A percentile compares a stretch with the other conserved stretches of the same genome.
phyloP scores from a whole-genome alignment of 2,113 vertebrate genomes.

The Theristicus caerulescens region DNA sequence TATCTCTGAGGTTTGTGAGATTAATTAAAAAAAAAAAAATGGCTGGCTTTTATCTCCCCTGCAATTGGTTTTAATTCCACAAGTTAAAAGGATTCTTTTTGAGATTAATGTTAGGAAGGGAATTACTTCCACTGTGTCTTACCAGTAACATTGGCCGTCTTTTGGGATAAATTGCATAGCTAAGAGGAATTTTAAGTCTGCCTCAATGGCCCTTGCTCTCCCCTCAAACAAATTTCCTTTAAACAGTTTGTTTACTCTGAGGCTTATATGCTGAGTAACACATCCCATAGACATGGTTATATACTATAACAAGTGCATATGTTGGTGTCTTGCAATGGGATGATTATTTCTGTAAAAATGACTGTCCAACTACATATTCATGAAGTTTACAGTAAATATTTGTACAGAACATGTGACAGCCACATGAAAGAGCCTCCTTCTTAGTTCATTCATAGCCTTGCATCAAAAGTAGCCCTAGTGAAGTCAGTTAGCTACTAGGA shows the following conservation, averaged over 20 bases:
- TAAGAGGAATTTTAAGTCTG: not conserved
- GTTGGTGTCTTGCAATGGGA: not conserved
- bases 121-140: not conserved
- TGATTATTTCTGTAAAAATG: not conserved
- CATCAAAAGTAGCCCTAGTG: not conserved
- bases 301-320: rapidly evolving
- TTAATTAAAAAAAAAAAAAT: constrained; percentile 38
- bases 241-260: not conserved
- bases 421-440: not conserved
- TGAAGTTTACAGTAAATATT: not conserved
- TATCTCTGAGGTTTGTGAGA: constrained; percentile 30
- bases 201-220: not conserved
- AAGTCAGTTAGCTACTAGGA: not conserved
- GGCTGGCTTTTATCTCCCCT: not conserved
- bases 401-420: not conserved
- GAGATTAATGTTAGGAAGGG: not conserved
- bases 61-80: not conserved
- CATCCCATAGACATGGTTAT: not conserved
- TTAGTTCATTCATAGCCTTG: not conserved
- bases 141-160: not conserved
- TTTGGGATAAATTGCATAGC: not conserved
- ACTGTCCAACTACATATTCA: not conserved
- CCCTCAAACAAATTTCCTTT: not conserved
- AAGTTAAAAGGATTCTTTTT: not conserved
- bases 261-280: not conserved